Evolutionary conservation across 35 echinoderm and acorn worm genomes (phyloP).

Genomic region (Ophiothrix spiculata): DNA sequence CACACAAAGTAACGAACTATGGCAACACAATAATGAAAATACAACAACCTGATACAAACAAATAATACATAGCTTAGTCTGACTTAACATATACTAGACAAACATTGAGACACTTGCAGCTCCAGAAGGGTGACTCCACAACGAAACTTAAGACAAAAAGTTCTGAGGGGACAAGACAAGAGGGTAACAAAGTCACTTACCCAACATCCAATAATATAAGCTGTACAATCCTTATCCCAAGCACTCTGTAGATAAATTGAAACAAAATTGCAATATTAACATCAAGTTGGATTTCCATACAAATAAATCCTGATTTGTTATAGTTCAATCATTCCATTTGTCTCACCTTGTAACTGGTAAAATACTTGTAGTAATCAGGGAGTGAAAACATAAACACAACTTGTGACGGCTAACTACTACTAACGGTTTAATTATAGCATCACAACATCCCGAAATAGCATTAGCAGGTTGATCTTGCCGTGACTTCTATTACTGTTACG

Average conservation of each 20-base stretch:
- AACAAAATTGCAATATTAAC: background rate
- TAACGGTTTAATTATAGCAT: slow-evolving; percentile 11
- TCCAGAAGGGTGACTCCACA: background rate
- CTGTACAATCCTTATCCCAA: background rate
- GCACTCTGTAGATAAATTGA: no score
- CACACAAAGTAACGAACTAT: background rate
- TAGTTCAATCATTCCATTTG: background rate
- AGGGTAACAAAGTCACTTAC: background rate
- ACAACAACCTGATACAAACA: background rate
- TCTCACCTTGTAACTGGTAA: background rate
- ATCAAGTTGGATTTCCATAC: background rate
- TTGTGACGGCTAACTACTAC: background rate
- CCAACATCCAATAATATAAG: background rate
- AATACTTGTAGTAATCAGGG: background rate
- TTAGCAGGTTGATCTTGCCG: no score
- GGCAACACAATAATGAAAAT: background rate
- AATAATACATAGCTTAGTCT: background rate
- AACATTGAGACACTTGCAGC: background rate
- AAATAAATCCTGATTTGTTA: background rate
- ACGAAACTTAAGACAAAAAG: background rate
- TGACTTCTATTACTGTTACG: no score
- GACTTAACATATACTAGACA: background rate
- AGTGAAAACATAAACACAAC: slow-evolving; percentile 13
- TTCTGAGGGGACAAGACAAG: background rate
- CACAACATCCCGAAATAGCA: slow-evolving; percentile 12